A percentile compares a stretch with the other conserved stretches of the same genome.
These are phyloP conservation scores for Bradypodion ventrale DNA, from an alignment of 2,797 vertebrate genomes.

Conservation along the genomic window DNA sequence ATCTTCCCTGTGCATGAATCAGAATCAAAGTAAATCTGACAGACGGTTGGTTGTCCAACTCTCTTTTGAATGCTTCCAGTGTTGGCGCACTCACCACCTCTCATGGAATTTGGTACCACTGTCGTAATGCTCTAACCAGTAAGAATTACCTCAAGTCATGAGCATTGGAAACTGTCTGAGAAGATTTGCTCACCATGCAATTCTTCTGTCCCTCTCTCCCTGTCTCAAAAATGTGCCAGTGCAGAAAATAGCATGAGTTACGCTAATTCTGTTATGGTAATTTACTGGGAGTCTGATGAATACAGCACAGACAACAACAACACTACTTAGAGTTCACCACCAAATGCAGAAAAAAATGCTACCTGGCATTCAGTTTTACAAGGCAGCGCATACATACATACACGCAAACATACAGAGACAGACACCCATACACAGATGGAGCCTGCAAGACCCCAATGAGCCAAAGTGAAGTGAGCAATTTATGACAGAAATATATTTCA, in stretches of 20 bases:
- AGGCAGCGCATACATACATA: slow-evolving; percentile 20
- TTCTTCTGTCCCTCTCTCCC: background rate
- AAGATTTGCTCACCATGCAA: background rate
- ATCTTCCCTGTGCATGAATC: too few species aligned
- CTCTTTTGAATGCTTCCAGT: too few species aligned
- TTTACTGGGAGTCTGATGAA: background rate
- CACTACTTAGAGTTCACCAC: slow-evolving; percentile 9
- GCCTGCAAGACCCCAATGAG: slow-evolving; percentile 42
- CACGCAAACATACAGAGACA: background rate
- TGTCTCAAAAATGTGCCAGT: background rate
- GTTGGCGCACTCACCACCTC: too few species aligned
- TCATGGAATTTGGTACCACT: too few species aligned
- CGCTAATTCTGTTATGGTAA: slow-evolving; percentile 18
- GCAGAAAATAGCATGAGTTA: background rate
- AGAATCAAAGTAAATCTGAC: too few species aligned
- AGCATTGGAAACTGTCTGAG: background rate
- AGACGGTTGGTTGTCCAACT: too few species aligned
- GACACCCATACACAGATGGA: background rate
- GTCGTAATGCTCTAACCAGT: too few species aligned
- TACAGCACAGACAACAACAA: slow-evolving; percentile 12
- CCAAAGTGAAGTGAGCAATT: slow-evolving; percentile 54
- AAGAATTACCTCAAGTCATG: background rate
- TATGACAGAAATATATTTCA: slow-evolving; percentile 52
- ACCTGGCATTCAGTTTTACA: slow-evolving; percentile 20
- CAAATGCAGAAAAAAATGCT: background rate